Percentiles rank a stretch among this genome's conserved stretches.
Evolutionary conservation across 1,140 invertebrate species (phyloP).

Genomic region (Trypoxylus dichotomus): DNA sequence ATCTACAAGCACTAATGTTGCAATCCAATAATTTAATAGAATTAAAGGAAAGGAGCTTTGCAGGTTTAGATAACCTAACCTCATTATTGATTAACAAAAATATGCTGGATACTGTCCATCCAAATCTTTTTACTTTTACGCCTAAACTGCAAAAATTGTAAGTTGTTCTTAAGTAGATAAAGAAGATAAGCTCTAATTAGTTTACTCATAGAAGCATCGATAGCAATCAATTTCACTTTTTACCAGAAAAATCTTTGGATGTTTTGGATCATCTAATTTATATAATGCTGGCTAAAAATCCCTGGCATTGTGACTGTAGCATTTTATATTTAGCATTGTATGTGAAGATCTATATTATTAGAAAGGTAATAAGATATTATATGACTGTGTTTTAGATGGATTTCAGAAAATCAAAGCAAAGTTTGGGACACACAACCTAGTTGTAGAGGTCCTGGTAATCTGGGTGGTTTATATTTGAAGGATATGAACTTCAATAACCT

Average conservation of each 20-base stretch:
- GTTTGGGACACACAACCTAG: constrained; percentile 74
- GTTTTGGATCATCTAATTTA: constrained; percentile 66
- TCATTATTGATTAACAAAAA: constrained; percentile 50
- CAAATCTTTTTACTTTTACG: constrained; percentile 44
- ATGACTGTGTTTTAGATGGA: constrained; percentile 61
- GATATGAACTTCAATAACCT: constrained; percentile 77
- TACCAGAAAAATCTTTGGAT: constrained; percentile 72
- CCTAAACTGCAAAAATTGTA: constrained; percentile 51
- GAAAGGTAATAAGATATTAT: neutral
- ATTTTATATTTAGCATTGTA: constrained; percentile 73
- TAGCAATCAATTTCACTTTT: constrained; percentile 73
- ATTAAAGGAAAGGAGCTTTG: constrained; percentile 44
- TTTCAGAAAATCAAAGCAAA: constrained; percentile 65
- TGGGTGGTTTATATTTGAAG: constrained; percentile 69
- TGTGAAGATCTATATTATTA: constrained; percentile 46
- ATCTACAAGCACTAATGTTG: constrained; percentile 49
- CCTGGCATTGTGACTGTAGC: constrained; percentile 85
- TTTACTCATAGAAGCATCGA: constrained; percentile 69
- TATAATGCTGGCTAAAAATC: constrained; percentile 78
- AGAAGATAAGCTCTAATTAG: neutral
- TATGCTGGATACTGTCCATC: constrained; percentile 45
- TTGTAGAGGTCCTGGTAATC: constrained; percentile 73
- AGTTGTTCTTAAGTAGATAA: constrained; percentile 9
- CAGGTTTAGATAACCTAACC: constrained; percentile 48
- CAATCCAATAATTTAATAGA: constrained; percentile 51